Conservation (phyloP, 1,140 invertebrate genomes). For the Heliconius hewitsoni region DNA sequence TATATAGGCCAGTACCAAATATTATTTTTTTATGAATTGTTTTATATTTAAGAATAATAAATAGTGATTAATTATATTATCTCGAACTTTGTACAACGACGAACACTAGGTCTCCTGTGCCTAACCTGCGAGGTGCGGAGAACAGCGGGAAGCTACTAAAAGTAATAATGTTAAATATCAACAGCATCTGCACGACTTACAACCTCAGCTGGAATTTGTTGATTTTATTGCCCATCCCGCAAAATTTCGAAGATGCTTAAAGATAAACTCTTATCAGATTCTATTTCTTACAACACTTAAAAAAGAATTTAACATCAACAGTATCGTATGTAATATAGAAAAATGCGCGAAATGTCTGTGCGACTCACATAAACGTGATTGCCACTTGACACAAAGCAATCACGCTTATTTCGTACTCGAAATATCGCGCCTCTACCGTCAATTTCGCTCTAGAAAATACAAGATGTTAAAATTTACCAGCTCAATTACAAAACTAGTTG, state of each 20-base stretch:
- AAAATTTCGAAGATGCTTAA: neutral
- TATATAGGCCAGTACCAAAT: no score
- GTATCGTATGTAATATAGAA: neutral
- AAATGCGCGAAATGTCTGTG: constrained; percentile 1
- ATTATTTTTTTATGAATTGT: no score
- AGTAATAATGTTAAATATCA: neutral
- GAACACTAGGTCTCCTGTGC: no score
- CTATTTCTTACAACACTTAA: neutral
- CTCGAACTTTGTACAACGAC: no score
- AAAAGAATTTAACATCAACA: neutral
- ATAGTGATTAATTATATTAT: no score
- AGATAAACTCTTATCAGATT: neutral
- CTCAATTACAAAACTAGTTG: constrained; percentile 36
- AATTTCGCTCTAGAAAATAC: constrained; percentile 31
- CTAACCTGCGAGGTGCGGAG: no score
- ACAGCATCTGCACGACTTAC: neutral
- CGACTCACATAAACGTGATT: constrained; percentile 28
- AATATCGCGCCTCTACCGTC: constrained; percentile 30
- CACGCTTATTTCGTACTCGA: constrained; percentile 36
- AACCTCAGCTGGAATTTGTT: neutral
- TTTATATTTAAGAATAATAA: no score
- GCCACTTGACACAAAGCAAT: constrained; percentile 43
- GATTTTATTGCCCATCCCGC: neutral
- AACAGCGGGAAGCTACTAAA: neutral
- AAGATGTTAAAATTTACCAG: constrained; percentile 35